Evolutionary conservation across 53 echinoderm and acorn worm genomes (phyloP).

Genomic region (Luidia sarsii): DNA sequence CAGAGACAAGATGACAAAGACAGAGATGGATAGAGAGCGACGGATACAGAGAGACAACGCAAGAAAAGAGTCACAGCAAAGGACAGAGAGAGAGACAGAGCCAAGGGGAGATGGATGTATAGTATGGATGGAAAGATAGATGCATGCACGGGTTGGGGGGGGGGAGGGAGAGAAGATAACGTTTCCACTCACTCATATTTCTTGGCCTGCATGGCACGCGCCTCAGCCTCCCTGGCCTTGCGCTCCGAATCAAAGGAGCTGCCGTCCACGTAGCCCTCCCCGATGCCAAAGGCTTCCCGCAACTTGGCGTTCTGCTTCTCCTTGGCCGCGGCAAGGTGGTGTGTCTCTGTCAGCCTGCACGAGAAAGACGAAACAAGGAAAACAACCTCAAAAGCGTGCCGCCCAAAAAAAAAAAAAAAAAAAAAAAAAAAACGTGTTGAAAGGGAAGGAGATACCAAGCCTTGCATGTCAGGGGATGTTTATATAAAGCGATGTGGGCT

Average conservation of each 20-base stretch:
- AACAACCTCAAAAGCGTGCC: not conserved
- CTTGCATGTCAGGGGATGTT: too few species aligned
- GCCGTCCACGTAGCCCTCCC: constrained; percentile 94
- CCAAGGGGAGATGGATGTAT: too few species aligned
- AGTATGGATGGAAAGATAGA: too few species aligned
- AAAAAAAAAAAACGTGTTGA: too few species aligned
- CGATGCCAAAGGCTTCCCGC: constrained; percentile 96
- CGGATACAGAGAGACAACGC: too few species aligned
- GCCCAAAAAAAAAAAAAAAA: not conserved
- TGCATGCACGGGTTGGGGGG: too few species aligned
- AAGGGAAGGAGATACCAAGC: too few species aligned
- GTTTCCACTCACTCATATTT: constrained; percentile 83
- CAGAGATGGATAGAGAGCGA: too few species aligned
- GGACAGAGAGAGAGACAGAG: too few species aligned
- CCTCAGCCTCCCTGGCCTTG: constrained; percentile 89
- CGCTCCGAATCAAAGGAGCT: constrained; percentile 97
- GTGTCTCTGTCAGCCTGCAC: constrained; percentile 83
- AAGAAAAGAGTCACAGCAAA: too few species aligned
- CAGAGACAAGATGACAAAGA: too few species aligned
- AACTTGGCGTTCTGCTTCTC: constrained; percentile 97
- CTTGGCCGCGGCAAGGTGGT: constrained; percentile 95
- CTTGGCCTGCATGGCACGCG: constrained; percentile 89
- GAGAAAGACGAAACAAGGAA: not conserved
- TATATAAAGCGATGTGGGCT: not conserved
- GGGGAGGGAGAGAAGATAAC: too few species aligned